Percentiles rank a stretch among this genome's conserved stretches.
Evolutionary conservation across 1,140 invertebrate genomes (phyloP).

Genomic region (Drosophila hydei): DNA sequence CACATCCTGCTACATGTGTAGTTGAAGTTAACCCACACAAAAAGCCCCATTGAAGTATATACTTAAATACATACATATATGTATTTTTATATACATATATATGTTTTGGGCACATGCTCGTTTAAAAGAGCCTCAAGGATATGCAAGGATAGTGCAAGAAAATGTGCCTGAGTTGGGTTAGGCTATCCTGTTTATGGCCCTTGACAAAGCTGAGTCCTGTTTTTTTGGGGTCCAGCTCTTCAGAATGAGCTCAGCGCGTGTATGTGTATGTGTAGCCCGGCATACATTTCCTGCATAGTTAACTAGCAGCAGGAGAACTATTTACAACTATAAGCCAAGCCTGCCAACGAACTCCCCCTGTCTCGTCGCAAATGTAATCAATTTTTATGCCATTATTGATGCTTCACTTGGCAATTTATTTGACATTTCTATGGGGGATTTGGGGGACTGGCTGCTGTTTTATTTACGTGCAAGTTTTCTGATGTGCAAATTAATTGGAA

Average conservation of each 20-base stretch:
- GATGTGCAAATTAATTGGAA: slow-evolving; percentile 77
- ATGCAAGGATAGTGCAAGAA: slow-evolving; percentile 57
- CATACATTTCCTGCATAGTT: slow-evolving; percentile 60
- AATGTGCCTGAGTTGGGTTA: slow-evolving; percentile 38
- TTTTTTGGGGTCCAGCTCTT: slow-evolving; percentile 1
- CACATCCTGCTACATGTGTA: slow-evolving; percentile 50
- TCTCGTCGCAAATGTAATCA: slow-evolving; percentile 70
- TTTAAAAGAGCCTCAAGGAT: slow-evolving; percentile 58
- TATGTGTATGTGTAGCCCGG: background rate
- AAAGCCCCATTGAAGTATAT: slow-evolving; percentile 29
- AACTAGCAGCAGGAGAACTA: slow-evolving; percentile 51
- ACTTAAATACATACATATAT: slow-evolving; percentile 32
- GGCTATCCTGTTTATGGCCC: slow-evolving; percentile 9
- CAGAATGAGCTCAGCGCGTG: slow-evolving; percentile 6
- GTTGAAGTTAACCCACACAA: slow-evolving; percentile 44
- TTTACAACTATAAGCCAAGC: slow-evolving; percentile 36
- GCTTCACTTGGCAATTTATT: slow-evolving; percentile 68
- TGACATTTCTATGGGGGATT: slow-evolving; percentile 28
- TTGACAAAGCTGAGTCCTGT: slow-evolving; percentile 6
- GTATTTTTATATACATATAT: slow-evolving; percentile 4
- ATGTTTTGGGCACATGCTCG: slow-evolving; percentile 35
- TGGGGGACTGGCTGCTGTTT: slow-evolving; percentile 24
- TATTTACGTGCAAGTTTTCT: slow-evolving; percentile 58
- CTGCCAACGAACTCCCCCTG: background rate
- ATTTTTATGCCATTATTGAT: slow-evolving; percentile 81